Evolutionary conservation across 2,888 invertebrate species (phyloP).

Genomic region (Xestia c-nigrum): DNA sequence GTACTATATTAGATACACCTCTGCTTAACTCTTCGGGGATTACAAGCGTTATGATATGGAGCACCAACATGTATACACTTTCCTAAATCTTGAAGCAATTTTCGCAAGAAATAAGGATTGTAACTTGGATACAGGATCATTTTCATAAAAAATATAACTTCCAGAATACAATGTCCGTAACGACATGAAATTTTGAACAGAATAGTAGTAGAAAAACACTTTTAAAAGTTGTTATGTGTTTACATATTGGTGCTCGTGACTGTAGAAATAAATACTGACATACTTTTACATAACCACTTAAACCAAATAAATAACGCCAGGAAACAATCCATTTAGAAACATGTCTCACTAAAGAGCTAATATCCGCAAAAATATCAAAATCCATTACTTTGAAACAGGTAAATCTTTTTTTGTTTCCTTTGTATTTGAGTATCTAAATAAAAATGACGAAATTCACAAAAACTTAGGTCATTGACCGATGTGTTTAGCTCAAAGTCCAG

Average conservation of each 20-base stretch:
- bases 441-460: conserved; percentile 41
- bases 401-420: neutral
- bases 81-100: too few relatives aligned
- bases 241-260: too few relatives aligned
- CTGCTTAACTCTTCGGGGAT: too few relatives aligned
- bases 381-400: conserved; percentile 22
- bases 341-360: conserved; percentile 2
- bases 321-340: conserved; percentile 36
- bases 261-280: neutral
- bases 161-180: too few relatives aligned
- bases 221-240: too few relatives aligned
- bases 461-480: conserved; percentile 47
- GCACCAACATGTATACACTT: too few relatives aligned
- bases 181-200: too few relatives aligned
- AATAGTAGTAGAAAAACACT: too few relatives aligned
- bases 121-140: too few relatives aligned
- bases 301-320: conserved; percentile 14
- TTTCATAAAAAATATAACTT: too few relatives aligned
- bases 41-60: neutral
- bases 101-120: too few relatives aligned
- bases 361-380: conserved; percentile 28
- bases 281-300: neutral
- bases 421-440: conserved; percentile 6
- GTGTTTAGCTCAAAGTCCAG: conserved; percentile 12
- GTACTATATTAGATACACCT: too few relatives aligned